These are phyloP conservation scores for Thymelicus acteon DNA, from an alignment of 2,888 invertebrate genomes.

Conservation along the genomic window DNA sequence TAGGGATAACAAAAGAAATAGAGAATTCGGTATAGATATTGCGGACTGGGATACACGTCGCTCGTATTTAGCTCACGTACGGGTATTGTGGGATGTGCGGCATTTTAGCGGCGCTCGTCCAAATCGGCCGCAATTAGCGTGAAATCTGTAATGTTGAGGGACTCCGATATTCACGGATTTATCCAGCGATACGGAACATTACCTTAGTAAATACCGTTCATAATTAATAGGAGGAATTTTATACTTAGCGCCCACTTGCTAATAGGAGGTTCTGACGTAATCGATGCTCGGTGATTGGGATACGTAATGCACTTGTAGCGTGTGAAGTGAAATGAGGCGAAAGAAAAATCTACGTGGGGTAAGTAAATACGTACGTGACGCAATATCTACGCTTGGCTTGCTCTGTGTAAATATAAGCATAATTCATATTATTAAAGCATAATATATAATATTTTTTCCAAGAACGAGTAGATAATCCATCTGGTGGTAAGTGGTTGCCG, in stretches of 20 bases:
- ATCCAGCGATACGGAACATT: slow-evolving; percentile 51
- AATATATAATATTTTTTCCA: no score
- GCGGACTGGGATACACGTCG: slow-evolving; percentile 19
- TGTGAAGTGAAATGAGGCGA: no score
- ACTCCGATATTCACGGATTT: slow-evolving; percentile 66
- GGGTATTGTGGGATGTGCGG: slow-evolving; percentile 39
- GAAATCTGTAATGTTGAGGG: slow-evolving; percentile 69
- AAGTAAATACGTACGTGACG: no score
- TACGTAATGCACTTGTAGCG: no score
- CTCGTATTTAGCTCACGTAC: slow-evolving; percentile 35
- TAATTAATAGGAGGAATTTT: slow-evolving; percentile 3
- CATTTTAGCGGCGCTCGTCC: slow-evolving; percentile 64
- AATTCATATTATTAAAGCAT: no score
- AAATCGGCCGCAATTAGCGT: slow-evolving; percentile 75
- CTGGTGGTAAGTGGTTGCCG: no score
- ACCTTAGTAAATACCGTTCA: background rate
- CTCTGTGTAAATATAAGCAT: no score
- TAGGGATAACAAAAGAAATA: slow-evolving; percentile 32
- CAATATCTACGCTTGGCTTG: no score
- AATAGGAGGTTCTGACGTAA: no score
- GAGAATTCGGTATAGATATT: slow-evolving; percentile 36
- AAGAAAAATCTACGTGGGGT: no score
- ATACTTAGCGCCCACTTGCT: background rate
- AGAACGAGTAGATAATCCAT: no score
- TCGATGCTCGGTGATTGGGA: no score